These are phyloP conservation scores for Salminus brasiliensis DNA, from an alignment of 2,113 vertebrate genomes.

Conservation along the genomic window DNA sequence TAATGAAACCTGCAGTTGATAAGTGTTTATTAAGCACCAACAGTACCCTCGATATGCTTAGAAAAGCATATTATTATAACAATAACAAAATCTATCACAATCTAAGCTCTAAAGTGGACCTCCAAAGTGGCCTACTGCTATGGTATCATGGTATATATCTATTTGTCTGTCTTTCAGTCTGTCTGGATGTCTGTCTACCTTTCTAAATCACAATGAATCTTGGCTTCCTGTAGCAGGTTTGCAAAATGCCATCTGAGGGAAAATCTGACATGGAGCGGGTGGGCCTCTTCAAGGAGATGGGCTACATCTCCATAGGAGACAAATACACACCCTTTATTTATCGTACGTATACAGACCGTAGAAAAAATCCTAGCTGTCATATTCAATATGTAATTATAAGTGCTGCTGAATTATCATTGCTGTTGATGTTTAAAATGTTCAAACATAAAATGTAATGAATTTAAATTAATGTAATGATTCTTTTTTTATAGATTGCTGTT, in stretches of 20 bases:
- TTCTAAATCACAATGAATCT: background rate
- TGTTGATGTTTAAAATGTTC: too few species aligned
- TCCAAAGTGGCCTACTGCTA: too few species aligned
- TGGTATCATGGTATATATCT: too few species aligned
- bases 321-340: constrained; percentile 73
- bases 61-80: too few species aligned
- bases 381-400: too few species aligned
- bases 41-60: too few species aligned
- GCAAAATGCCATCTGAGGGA: constrained; percentile 73
- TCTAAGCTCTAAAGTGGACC: too few species aligned
- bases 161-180: background rate
- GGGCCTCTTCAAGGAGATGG: constrained; percentile 89
- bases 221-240: background rate
- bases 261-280: constrained; percentile 88
- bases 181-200: background rate
- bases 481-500: background rate
- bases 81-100: too few species aligned
- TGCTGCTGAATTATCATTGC: too few species aligned
- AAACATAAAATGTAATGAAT: background rate
- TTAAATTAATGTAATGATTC: background rate
- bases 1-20: too few species aligned
- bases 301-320: constrained; percentile 84
- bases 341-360: constrained; percentile 47
- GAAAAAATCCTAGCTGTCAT: too few species aligned
- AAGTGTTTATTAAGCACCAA: too few species aligned